These are phyloP conservation scores for Apteryx owenii DNA, from an alignment of 2,113 vertebrate species.

Conservation along the genomic window DNA sequence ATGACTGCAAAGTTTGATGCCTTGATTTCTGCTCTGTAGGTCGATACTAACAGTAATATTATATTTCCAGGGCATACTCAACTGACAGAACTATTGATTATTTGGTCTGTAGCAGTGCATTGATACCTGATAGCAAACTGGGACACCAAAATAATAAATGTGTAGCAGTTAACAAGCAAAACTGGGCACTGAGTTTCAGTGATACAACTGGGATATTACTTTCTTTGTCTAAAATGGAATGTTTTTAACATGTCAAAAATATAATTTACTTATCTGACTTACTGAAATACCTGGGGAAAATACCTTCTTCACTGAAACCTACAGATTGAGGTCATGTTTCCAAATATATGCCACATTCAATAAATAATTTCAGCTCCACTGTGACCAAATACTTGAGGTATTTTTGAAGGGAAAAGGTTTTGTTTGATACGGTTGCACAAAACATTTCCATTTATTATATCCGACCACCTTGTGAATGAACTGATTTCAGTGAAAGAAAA, in stretches of 20 bases:
- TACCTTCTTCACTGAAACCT: neutral
- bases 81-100: conserved; percentile 61
- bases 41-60: conserved; percentile 55
- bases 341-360: neutral
- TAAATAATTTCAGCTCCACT: neutral
- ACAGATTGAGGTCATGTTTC: neutral
- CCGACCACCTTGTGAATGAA: neutral
- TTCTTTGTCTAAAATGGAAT: neutral
- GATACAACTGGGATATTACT: neutral
- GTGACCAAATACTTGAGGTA: neutral
- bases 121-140: conserved; percentile 49
- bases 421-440: neutral
- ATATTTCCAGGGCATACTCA: conserved; percentile 42
- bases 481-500: neutral
- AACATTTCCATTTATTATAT: neutral
- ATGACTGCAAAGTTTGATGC: neutral
- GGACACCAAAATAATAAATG: conserved; percentile 26
- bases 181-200: neutral
- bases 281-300: neutral
- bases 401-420: neutral
- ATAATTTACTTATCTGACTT: conserved; percentile 6
- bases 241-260: conserved; percentile 15
- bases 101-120: conserved; percentile 13
- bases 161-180: conserved; percentile 28
- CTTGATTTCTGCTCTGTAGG: conserved; percentile 49